Evolutionary conservation across 2,797 vertebrate species (phyloP), one percentile per base, ranked within the genome.

Genomic region (Muraenolepis orangiensis): DNA sequence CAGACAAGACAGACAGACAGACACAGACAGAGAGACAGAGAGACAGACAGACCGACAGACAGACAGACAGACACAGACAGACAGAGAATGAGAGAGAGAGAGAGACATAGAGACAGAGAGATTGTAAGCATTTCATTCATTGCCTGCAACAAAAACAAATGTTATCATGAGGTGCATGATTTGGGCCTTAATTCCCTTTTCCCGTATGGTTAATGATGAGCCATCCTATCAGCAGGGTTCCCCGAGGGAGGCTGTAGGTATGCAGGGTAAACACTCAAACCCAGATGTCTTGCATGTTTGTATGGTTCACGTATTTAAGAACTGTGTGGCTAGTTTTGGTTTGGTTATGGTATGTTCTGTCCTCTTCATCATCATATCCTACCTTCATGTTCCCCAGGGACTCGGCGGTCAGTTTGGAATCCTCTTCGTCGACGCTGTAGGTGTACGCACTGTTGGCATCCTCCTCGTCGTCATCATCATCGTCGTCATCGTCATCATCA

Each of bases 371-470:
- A 29, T 30, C 28, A 34, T 46, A 57, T 70, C 7, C 0, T 77
- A 92, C 93, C 88, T 88, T 79, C 42, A 46, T 31, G 26, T 30
- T 64, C 4, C 73, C 80, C 30, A 84, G 74, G 16, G 81, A 69
- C 40, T 74, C 88, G 40, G 86, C 80, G 11, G 83, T 86, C 68
- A 73, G 76, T 31, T 72, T 82, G 23, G 75, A 77, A 71, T 92
- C 93, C 28, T 95, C 93, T 69, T 95, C 92, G 72, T 95, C 93
- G 0, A 87, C 78, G 61, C 90, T 93, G 77, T 92, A 86, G 0
- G 91, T 87, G 76, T 92, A 93, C 72, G 91, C 92, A n/a, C 92
- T 92, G 82, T 85, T 91, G 1, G 80, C 68, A 16, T 92, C 90
- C 0, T 90, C 91, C 0, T 89, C 87, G 0, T 85, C 83, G 6